A percentile compares a stretch with the other conserved stretches of the same genome.
Conservation (phyloP, 1,140 invertebrate species). For the fruit fly (Drosophila melanogaster) region Release_6_plus_ISO1_MT NT_033779.5:21266501-21267000, state of each 20-base stretch:
- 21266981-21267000: neutral
- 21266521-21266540: no score
- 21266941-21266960: slow-evolving; percentile 41
- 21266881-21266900: slow-evolving; percentile 42
- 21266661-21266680: slow-evolving; percentile 12
- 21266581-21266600: no score
- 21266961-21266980: slow-evolving; percentile 2
- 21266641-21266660: no score
- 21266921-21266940: slow-evolving; percentile 42
- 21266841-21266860: slow-evolving; percentile 14
- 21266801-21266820: slow-evolving; percentile 17
- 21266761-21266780: slow-evolving; percentile 21
- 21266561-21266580: no score
- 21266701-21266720: slow-evolving; percentile 48
- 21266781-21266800: slow-evolving; percentile 44
- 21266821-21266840: slow-evolving; percentile 14
- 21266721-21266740: slow-evolving; percentile 59
- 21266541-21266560: no score
- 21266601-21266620: no score
- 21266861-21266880: slow-evolving; percentile 44
- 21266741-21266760: slow-evolving; percentile 63
- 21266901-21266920: slow-evolving; percentile 38
- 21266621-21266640: no score
- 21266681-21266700: slow-evolving; percentile 23
- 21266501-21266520: no score